Evolutionary conservation across 1,140 invertebrate genomes (phyloP).

Genomic region (Leptonema lineaticorne): DNA sequence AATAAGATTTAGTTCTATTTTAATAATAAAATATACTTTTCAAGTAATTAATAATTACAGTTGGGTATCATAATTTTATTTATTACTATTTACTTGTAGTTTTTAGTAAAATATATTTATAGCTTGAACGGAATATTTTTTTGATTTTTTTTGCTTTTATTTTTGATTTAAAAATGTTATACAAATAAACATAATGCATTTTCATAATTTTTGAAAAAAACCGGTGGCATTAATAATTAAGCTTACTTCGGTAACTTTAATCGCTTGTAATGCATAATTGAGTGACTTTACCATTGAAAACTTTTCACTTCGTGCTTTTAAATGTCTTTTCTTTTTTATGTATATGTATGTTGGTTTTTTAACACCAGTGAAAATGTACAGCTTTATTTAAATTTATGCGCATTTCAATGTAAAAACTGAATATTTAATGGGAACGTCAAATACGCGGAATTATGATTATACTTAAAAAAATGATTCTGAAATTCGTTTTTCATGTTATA

Average conservation of each 20-base stretch:
- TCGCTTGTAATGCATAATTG: slow-evolving; percentile 2
- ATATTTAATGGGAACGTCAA: slow-evolving; percentile 1
- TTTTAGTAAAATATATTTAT: no score
- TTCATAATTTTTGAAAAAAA: background rate
- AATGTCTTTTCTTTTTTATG: slow-evolving; percentile 2
- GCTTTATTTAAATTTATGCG: slow-evolving; percentile 32
- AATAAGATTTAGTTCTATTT: no score
- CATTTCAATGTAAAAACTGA: slow-evolving; percentile 30
- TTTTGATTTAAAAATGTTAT: no score
- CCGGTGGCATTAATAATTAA: background rate
- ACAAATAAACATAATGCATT: no score
- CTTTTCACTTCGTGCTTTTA: slow-evolving; percentile 24
- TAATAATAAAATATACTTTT: no score
- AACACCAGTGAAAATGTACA: slow-evolving; percentile 1
- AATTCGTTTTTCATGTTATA: background rate
- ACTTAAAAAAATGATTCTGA: slow-evolving; percentile 1
- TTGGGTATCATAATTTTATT: no score
- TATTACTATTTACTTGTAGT: no score
- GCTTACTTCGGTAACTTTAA: background rate
- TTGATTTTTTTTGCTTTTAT: no score
- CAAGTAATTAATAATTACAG: no score
- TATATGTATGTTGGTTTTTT: no score
- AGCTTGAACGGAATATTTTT: background rate
- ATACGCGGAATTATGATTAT: background rate
- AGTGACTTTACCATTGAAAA: slow-evolving; percentile 1